Evolutionary conservation across 2,888 invertebrate species (phyloP), one percentile per base, ranked within the genome.

Genomic region (Bellardia pandia): DNA sequence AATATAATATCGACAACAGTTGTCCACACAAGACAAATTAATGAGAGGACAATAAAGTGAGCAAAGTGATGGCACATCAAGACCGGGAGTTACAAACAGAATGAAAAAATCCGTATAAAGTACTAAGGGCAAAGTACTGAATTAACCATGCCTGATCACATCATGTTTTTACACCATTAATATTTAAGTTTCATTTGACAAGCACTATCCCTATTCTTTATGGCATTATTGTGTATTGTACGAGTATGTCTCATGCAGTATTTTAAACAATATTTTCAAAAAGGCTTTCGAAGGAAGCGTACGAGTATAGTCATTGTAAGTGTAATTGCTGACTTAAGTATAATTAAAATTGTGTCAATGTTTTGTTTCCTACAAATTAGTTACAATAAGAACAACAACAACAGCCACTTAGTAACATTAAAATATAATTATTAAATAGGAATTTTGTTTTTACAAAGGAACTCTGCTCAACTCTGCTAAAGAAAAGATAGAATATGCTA

Each of bases 301-400:
- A 23, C 23, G 23, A 23, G 23, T 23, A 23, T 23, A 77, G 62
- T 77, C 68, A 74, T 81, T 77, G 86, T 23, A 23, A 23, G 1
- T 23, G 33, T 85, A 82, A 86, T 86, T 89, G 86, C 88, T 89
- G 87, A 86, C 88, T 86, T 85, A 86, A 89, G 86, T 90, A 90
- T 92, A 93, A 93, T 92, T 93, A 93, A 91, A 92, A 92, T 90
- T 91, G 90, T 91, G 90, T 90, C 91, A 92, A 92, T 92, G 92
- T 90, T 90, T 90, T 68, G 88, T 90, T 90, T 90, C 91, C 89
- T 89, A 33, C 86, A 90, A 91, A 92, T 91, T 91, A 91, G 90
- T 90, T 90, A 85, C 74, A 66, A 56, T 37, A 56, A 53, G 40
- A 56, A 60, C 69, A 71, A 78, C 2, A 37, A 37, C n/a, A 64